A percentile compares a stretch with the other conserved stretches of the same genome.
Evolutionary conservation across 2,113 vertebrate species (phyloP).

Genomic region (Zootoca vivipara): DNA sequence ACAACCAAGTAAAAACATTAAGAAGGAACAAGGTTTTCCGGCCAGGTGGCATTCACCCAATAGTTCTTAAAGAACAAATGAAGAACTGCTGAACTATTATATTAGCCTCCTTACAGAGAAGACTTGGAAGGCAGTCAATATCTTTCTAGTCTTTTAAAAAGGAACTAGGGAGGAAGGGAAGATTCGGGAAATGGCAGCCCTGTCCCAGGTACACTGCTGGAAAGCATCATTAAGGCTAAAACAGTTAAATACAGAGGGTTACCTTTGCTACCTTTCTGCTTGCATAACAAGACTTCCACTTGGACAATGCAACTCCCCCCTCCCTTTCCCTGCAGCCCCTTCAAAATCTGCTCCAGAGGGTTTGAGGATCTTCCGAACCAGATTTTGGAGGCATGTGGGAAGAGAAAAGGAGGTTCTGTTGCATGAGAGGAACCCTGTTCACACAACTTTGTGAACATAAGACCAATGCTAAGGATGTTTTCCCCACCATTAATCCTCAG

Average conservation of each 20-base stretch:
- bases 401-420: too few species aligned
- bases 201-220: not conserved
- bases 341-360: too few species aligned
- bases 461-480: not conserved
- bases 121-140: not conserved
- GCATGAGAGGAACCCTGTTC: too few species aligned
- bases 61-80: slow-evolving; percentile 1
- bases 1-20: slow-evolving; percentile 6
- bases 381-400: too few species aligned
- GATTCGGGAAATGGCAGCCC: not conserved
- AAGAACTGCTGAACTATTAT: not conserved
- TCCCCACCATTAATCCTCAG: too few species aligned
- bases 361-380: too few species aligned
- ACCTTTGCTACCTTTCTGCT: too few species aligned
- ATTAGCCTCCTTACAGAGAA: not conserved
- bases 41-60: not conserved
- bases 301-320: too few species aligned
- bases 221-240: not conserved
- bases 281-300: too few species aligned
- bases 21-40: not conserved
- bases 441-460: not conserved
- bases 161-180: not conserved
- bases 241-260: not conserved
- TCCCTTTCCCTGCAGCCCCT: too few species aligned
- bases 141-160: not conserved